Base-by-base conservation (phyloP, 2,113 vertebrate species). In the Phocoena sinus region DNA sequence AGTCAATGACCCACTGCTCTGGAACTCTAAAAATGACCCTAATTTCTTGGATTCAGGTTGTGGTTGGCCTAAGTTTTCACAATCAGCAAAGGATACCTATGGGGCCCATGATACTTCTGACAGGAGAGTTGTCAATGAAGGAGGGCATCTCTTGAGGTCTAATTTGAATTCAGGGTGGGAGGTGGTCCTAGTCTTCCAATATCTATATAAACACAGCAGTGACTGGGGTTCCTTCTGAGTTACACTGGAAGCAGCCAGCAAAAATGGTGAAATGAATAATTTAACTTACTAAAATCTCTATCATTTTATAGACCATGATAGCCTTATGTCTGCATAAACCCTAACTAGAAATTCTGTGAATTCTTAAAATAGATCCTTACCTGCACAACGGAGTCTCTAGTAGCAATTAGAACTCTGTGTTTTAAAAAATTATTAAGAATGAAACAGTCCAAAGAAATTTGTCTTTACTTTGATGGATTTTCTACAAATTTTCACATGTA, bases 391-490 rank as follows among this genome's bases (percentile, higher is more conserved):
- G 44, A 86, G 21, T 79, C 56, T 73, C 26, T 38, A 70, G 31
- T 36, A 90, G 3, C 56, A 86, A 53, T 62, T 73, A 62, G 56
- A 87, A 92, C 71, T 60, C 47, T 36, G 5, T 44, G 21, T 62
- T 95, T 47, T n/a, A 38, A 71, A 76, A 44, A 26, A 14, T 50
- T 56, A 47, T 92, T 10, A 58, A 36, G 14, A 60, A 62, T 86
- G 21, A 97, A 96, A 85, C 13, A 41, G 47, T 36, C 62, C 33
- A 65, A 85, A 94, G 36, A 82, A 84, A n/a, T 60, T 28, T 44
- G 6, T 38, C 65, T 94, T 89, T 33, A 56, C 93, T 91, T 87
- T 95, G 28, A 88, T 84, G 88, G 70, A 79, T 93, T 84, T 71
- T 77, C 68, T 36, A 6, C 65, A n/a, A 73, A 47, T 81, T 95